phyloP scores from a whole-genome alignment of 2,113 vertebrate genomes.

The Ceyx cyanopectus region DNA sequence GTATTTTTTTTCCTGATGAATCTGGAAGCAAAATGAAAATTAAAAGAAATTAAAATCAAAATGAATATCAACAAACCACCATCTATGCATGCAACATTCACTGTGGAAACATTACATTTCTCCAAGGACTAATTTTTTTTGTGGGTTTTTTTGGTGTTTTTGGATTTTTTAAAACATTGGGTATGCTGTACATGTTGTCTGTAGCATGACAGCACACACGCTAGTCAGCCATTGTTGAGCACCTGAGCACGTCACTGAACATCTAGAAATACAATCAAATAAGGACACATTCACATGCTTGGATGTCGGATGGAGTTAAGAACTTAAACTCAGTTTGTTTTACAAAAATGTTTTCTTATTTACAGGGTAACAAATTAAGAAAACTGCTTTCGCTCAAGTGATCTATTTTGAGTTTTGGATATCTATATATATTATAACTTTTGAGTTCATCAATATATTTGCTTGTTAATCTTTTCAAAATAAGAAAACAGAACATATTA shows the following conservation, averaged over 20 bases:
- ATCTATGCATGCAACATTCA: slow-evolving; percentile 96
- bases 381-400: slow-evolving; percentile 81
- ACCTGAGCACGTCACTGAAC: slow-evolving; percentile 87
- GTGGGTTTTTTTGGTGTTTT: slow-evolving; percentile 47
- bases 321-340: slow-evolving; percentile 81
- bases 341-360: slow-evolving; percentile 89
- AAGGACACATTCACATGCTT: slow-evolving; percentile 91
- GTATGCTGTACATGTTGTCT: slow-evolving; percentile 77
- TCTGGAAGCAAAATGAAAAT: slow-evolving; percentile 79
- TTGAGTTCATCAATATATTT: slow-evolving; percentile 63
- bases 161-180: slow-evolving; percentile 74
- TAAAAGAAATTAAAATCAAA: slow-evolving; percentile 48
- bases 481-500: slow-evolving; percentile 62
- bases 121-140: slow-evolving; percentile 82
- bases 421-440: slow-evolving; percentile 70
- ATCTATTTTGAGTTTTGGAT: slow-evolving; percentile 77
- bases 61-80: slow-evolving; percentile 85
- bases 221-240: slow-evolving; percentile 80
- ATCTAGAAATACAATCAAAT: slow-evolving; percentile 84
- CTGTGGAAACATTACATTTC: slow-evolving; percentile 91
- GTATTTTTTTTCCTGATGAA: slow-evolving; percentile 74
- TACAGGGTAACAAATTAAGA: slow-evolving; percentile 90
- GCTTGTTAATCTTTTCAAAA: slow-evolving; percentile 35
- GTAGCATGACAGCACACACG: slow-evolving; percentile 83
- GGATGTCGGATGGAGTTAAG: slow-evolving; percentile 84